phyloP scores from a whole-genome alignment of 2,113 vertebrate genomes.

The Passerina amoena region DNA sequence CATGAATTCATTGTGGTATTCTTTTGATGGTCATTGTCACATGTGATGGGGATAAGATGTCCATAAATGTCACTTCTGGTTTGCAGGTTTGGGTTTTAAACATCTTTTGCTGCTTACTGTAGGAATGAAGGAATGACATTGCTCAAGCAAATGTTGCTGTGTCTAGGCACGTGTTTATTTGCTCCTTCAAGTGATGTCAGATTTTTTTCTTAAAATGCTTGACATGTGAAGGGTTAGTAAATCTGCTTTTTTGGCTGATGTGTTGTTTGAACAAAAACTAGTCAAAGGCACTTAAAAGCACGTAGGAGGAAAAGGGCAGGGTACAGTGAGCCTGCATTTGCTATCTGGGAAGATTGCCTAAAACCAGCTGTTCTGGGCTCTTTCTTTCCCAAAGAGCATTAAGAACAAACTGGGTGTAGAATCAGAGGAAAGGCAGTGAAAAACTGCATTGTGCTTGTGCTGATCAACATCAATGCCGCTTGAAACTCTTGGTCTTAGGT shows the following conservation, averaged over 20 bases:
- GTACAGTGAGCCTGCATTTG: not conserved
- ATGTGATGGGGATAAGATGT: not conserved
- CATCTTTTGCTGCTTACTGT: not conserved
- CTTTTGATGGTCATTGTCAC: not conserved
- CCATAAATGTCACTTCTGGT: not conserved
- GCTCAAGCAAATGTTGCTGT: not conserved
- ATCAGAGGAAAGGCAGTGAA: not conserved
- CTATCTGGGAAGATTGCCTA: not conserved
- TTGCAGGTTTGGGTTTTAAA: not conserved
- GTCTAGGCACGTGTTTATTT: not conserved
- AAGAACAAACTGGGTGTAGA: not conserved
- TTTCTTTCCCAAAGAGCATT: not conserved
- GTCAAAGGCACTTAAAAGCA: not conserved
- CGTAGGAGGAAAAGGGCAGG: not conserved
- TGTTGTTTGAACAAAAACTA: not conserved
- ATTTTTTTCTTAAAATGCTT: not conserved
- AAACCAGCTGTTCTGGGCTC: not conserved
- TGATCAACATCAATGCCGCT: not conserved
- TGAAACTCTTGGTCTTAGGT: not conserved
- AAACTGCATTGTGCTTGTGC: not conserved
- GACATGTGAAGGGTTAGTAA: not conserved
- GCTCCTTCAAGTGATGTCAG: not conserved
- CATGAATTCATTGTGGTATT: not conserved
- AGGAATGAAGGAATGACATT: not conserved
- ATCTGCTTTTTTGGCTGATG: not conserved